phyloP scores from a whole-genome alignment of 2,888 invertebrate species.

The Trichogramma evanescens region DNA sequence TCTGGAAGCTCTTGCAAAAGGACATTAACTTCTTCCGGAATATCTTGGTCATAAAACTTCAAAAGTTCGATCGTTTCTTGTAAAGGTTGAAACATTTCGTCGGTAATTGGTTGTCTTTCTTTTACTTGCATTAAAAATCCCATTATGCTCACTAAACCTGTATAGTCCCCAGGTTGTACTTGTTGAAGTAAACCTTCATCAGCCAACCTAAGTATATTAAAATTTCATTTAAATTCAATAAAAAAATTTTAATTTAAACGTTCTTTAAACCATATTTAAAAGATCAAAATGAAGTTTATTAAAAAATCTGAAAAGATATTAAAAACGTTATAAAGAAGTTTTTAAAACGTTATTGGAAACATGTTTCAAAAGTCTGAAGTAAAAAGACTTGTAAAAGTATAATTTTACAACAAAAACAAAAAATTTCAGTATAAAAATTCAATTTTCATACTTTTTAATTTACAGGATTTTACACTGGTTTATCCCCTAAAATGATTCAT shows the following conservation, averaged over 20 bases:
- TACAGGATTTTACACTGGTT: background rate
- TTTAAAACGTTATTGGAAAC: too few relatives aligned
- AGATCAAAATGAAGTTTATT: background rate
- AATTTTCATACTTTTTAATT: too few relatives aligned
- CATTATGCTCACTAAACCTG: conserved; percentile 86
- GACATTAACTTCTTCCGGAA: conserved; percentile 92
- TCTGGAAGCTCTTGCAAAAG: conserved; percentile 87
- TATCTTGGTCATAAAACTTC: conserved; percentile 92
- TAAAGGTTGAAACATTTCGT: conserved; percentile 92
- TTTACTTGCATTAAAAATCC: conserved; percentile 87
- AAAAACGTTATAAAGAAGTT: too few relatives aligned
- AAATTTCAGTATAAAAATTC: too few relatives aligned
- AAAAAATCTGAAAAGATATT: too few relatives aligned
- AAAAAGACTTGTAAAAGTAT: too few relatives aligned
- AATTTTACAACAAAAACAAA: too few relatives aligned
- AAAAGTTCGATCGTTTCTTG: conserved; percentile 87
- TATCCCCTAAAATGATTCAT: background rate
- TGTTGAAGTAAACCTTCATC: conserved; percentile 71
- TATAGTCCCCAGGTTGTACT: conserved; percentile 76
- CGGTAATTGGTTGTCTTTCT: conserved; percentile 78
- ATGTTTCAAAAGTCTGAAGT: too few relatives aligned
- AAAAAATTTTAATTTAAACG: conserved; percentile 12
- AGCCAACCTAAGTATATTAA: conserved; percentile 48
- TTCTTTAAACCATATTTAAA: background rate
- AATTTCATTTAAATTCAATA: conserved; percentile 2